phyloP scores from a whole-genome alignment of 2,888 invertebrate species.

The Mactromeris polynyma region DNA sequence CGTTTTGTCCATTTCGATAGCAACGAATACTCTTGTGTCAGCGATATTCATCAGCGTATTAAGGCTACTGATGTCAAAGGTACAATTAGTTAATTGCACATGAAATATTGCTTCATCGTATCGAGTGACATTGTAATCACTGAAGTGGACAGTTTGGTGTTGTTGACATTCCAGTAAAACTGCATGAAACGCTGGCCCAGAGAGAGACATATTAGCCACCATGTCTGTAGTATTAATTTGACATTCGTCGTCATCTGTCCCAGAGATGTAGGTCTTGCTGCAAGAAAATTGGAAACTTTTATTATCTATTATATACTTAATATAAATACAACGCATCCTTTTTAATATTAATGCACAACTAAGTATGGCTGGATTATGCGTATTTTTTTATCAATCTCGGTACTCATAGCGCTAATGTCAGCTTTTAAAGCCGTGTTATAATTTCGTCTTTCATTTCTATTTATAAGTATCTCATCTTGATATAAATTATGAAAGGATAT shows the following conservation, averaged over 20 bases:
- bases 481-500: no score
- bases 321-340: no score
- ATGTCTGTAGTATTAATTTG: constrained; percentile 6
- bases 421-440: no score
- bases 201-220: not conserved
- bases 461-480: no score
- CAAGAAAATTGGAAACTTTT: not conserved
- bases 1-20: not conserved
- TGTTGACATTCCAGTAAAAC: not conserved
- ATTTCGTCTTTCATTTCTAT: no score
- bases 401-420: no score
- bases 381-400: no score
- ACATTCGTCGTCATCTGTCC: not conserved
- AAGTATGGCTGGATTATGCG: no score
- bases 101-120: not conserved
- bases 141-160: not conserved
- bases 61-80: not conserved
- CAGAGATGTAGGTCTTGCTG: not conserved
- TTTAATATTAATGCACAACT: no score
- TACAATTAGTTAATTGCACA: constrained; percentile 6
- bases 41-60: constrained; percentile 9
- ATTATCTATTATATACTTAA: not conserved
- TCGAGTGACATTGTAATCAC: not conserved
- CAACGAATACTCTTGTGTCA: constrained; percentile 10
- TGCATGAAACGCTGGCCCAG: not conserved